Evolutionary conservation across 2,888 invertebrate species (phyloP), one percentile per base, ranked within the genome.

Genomic region (Andricus curvator): DNA sequence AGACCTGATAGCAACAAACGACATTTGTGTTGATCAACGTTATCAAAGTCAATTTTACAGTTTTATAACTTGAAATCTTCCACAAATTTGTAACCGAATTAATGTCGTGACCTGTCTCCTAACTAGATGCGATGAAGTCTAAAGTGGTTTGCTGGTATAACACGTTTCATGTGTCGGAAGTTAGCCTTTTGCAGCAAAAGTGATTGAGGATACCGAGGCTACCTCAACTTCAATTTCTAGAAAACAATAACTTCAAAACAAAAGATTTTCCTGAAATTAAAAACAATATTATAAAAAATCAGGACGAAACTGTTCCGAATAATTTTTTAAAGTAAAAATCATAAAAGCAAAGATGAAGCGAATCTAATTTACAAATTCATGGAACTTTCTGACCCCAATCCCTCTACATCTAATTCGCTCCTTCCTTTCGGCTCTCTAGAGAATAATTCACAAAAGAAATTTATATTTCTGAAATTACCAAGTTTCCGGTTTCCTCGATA

Each of bases 81-180:
- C 1, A 1, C 17, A 56, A 74, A 56, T 51, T 51, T 29, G n/a
- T 29, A 29, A 29, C 20, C 25, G 1, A 13, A 33, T 56, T 74
- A 51, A 29, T 33, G 29, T 74, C 51, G 70, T 56, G 70, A 74
- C 68, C 20, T 29, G 51, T 51, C 17, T 17, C 20, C 51, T 33
- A 37, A 74, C n/a, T 56, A 56, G 13, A n/a, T n/a, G 51, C 56
- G 33, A 56, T 56, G 56, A 74, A 25, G 25, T 48, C 44, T 44
- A 25, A 44, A 74, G 56, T 15, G 13, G 33, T 74, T 74, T 74
- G 48, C 48, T 51, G 70, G 20, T 51, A 51, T 56, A 74, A 74
- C 22, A 20, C 29, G 70, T 74, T 74, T 51, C 70, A 51, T 51
- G 1, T 74, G 25, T 33, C 25, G 70, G 68, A 68, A 68, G 68